Evolutionary conservation across 2,113 vertebrate species (phyloP).

Genomic region (Cinclus cinclus): DNA sequence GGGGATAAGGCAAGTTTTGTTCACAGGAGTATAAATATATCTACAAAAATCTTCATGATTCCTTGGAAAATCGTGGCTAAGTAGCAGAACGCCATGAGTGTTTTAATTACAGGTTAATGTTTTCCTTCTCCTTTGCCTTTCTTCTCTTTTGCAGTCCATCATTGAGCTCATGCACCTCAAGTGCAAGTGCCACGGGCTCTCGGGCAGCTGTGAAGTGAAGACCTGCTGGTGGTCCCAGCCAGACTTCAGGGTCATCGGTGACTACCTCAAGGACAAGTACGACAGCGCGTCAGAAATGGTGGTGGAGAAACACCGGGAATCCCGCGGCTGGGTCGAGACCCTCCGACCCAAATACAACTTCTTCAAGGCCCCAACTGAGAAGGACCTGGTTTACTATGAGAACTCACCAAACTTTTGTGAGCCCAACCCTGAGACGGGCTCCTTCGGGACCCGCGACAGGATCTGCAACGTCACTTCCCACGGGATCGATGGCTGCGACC

Average conservation of each 20-base stretch:
- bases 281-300: slow-evolving; percentile 85
- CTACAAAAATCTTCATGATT: neutral
- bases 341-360: slow-evolving; percentile 81
- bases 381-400: slow-evolving; percentile 84
- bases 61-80: neutral
- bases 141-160: slow-evolving; percentile 72
- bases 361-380: slow-evolving; percentile 82
- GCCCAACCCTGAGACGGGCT: slow-evolving; percentile 80
- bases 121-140: neutral
- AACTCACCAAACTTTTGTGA: slow-evolving; percentile 84
- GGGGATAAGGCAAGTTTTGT: neutral
- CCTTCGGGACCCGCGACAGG: slow-evolving; percentile 81
- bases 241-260: slow-evolving; percentile 80
- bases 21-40: neutral
- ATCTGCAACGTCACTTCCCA: slow-evolving; percentile 82
- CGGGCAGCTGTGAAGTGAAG: slow-evolving; percentile 84
- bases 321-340: slow-evolving; percentile 84
- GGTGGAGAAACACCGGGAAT: slow-evolving; percentile 83
- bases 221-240: slow-evolving; percentile 87
- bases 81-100: accelerated
- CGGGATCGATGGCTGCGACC: slow-evolving; percentile 82
- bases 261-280: slow-evolving; percentile 85
- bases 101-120: neutral
- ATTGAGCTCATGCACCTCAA: slow-evolving; percentile 83
- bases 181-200: slow-evolving; percentile 84